These are phyloP conservation scores for Tenthredo mesomela DNA, from an alignment of 2,888 invertebrate genomes.

Conservation along the genomic window DNA sequence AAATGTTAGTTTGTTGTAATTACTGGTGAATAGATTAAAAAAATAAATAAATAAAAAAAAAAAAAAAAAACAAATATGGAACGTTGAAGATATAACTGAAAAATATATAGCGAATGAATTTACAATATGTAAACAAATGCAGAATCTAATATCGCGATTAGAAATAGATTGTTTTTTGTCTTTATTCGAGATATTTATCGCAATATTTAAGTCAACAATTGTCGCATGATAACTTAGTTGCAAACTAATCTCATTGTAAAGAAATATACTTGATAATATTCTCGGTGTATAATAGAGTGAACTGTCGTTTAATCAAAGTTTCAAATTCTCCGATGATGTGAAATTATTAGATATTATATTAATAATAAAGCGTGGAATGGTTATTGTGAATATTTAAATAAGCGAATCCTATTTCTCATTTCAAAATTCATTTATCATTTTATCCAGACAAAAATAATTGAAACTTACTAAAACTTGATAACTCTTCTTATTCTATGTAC, in stretches of 20 bases:
- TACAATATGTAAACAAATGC: background rate
- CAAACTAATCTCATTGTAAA: slow-evolving; percentile 17
- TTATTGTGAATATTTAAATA: background rate
- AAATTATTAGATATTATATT: background rate
- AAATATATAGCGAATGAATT: background rate
- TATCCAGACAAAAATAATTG: background rate
- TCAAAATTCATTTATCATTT: background rate
- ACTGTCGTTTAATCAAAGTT: background rate
- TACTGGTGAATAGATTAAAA: background rate
- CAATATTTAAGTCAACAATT: slow-evolving; percentile 7
- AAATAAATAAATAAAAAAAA: background rate
- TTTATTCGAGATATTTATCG: background rate
- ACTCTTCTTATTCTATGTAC: background rate
- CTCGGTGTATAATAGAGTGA: background rate
- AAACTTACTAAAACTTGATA: background rate
- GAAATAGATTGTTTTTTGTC: background rate
- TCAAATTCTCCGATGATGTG: background rate
- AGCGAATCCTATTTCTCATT: background rate
- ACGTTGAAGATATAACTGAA: background rate
- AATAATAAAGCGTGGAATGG: background rate
- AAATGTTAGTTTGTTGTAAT: background rate
- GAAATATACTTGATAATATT: slow-evolving; percentile 11
- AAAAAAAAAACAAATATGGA: background rate
- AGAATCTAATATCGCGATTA: background rate
- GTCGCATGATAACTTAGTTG: background rate